These are phyloP conservation scores for Pseudolaguvia tuberculata DNA, from an alignment of 2,113 vertebrate genomes.

Conservation along the genomic window DNA sequence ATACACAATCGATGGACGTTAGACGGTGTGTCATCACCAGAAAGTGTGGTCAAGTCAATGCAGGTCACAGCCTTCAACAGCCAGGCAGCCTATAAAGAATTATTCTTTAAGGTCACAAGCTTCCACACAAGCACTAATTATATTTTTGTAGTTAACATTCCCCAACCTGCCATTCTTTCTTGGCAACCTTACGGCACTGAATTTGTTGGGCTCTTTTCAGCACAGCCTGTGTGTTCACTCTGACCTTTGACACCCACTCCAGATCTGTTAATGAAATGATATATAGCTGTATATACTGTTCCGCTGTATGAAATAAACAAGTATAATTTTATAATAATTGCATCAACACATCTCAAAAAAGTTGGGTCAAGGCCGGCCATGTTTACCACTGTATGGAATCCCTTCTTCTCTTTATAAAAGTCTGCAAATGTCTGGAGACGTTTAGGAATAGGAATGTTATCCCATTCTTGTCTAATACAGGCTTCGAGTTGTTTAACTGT, in stretches of 20 bases:
- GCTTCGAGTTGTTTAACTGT: too few species aligned
- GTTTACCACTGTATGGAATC: too few species aligned
- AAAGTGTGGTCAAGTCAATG: conserved; percentile 90
- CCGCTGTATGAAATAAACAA: too few species aligned
- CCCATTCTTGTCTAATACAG: too few species aligned
- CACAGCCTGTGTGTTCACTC: conserved; percentile 86
- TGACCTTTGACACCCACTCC: conserved; percentile 77
- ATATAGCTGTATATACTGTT: neutral
- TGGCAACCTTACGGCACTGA: conserved; percentile 72
- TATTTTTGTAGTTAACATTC: too few species aligned
- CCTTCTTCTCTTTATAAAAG: too few species aligned
- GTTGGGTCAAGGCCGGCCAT: too few species aligned
- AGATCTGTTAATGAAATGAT: conserved; percentile 68
- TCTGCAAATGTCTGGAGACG: too few species aligned
- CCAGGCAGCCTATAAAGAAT: conserved; percentile 81
- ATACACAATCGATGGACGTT: conserved; percentile 86
- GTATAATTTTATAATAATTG: too few species aligned
- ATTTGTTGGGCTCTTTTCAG: conserved; percentile 79
- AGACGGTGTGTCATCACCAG: conserved; percentile 85
- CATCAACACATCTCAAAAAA: too few species aligned
- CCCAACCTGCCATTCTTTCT: conserved; percentile 88
- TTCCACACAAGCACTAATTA: neutral
- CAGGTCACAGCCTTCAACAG: conserved; percentile 86
- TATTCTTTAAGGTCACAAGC: neutral
- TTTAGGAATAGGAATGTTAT: too few species aligned